Evolutionary conservation across 2,888 invertebrate species (phyloP).

Genomic region (Fissipunctia ypsillon): DNA sequence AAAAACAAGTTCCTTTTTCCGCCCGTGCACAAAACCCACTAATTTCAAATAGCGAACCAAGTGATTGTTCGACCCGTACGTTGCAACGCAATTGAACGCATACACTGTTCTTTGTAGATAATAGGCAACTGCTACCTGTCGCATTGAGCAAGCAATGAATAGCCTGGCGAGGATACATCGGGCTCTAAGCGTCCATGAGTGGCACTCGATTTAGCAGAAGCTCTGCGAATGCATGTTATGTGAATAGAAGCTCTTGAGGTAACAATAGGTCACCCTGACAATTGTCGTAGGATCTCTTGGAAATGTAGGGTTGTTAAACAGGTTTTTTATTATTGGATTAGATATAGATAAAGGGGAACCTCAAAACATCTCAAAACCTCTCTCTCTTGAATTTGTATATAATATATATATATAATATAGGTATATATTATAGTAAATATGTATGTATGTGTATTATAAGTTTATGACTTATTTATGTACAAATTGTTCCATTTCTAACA

Average conservation of each 20-base stretch:
- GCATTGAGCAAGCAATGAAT: constrained; percentile 44
- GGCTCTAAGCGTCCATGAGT: constrained; percentile 37
- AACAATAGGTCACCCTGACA: constrained; percentile 45
- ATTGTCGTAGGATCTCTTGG: constrained; percentile 8
- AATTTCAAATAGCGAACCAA: constrained; percentile 30
- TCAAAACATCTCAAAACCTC: too few relatives aligned
- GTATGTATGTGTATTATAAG: too few relatives aligned
- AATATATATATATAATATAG: too few relatives aligned
- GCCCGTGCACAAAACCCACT: constrained; percentile 7
- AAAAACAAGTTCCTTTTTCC: background rate
- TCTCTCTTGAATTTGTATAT: too few relatives aligned
- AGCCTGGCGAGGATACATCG: constrained; percentile 37
- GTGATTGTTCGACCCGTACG: constrained; percentile 24
- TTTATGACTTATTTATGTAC: too few relatives aligned
- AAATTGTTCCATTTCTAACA: too few relatives aligned
- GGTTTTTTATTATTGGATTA: constrained; percentile 4
- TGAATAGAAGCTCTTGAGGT: constrained; percentile 35
- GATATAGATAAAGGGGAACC: too few relatives aligned
- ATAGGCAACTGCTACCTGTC: constrained; percentile 34
- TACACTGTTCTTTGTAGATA: constrained; percentile 28
- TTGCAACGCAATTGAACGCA: constrained; percentile 34
- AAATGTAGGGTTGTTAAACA: background rate
- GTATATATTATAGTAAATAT: too few relatives aligned
- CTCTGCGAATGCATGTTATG: constrained; percentile 39
- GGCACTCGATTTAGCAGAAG: constrained; percentile 55